Conservation (phyloP, 2,888 invertebrate genomes). For the Peribatodes rhomboidaria region DNA sequence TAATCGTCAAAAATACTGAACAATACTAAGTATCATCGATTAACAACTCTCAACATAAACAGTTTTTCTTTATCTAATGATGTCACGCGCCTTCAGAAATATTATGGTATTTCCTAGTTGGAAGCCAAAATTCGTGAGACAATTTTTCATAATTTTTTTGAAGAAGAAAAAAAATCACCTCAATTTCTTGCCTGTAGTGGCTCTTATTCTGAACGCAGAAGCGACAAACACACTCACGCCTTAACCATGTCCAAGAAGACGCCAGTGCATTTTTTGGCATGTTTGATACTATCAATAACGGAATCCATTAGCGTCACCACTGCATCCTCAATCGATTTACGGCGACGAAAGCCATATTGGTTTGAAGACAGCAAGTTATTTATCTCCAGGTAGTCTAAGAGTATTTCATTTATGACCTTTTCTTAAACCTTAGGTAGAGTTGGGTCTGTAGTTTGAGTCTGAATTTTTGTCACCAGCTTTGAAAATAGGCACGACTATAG, state of each 20-base stretch:
- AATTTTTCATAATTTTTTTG: too few relatives aligned
- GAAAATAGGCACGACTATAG: neutral
- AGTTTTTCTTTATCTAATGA: too few relatives aligned
- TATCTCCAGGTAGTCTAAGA: constrained; percentile 3
- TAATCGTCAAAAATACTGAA: too few relatives aligned
- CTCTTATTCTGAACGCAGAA: too few relatives aligned
- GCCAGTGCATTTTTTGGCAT: neutral
- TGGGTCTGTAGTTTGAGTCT: constrained; percentile 3
- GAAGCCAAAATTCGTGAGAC: too few relatives aligned
- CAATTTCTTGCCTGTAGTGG: too few relatives aligned
- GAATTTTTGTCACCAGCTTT: neutral
- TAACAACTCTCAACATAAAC: too few relatives aligned
- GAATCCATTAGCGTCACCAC: neutral
- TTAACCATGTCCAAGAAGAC: neutral
- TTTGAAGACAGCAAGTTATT: neutral
- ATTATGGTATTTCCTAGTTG: too few relatives aligned
- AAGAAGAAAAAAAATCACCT: too few relatives aligned
- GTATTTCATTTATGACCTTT: constrained; percentile 13
- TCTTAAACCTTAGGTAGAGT: constrained; percentile 17
- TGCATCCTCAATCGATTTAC: constrained; percentile 8
- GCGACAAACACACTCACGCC: too few relatives aligned
- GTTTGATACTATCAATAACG: neutral
- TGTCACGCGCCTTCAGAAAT: too few relatives aligned
- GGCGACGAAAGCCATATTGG: constrained; percentile 8
- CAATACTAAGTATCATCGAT: too few relatives aligned